These are phyloP conservation scores for Erithacus rubecula DNA, from an alignment of 2,797 vertebrate genomes.

Conservation along the genomic window DNA sequence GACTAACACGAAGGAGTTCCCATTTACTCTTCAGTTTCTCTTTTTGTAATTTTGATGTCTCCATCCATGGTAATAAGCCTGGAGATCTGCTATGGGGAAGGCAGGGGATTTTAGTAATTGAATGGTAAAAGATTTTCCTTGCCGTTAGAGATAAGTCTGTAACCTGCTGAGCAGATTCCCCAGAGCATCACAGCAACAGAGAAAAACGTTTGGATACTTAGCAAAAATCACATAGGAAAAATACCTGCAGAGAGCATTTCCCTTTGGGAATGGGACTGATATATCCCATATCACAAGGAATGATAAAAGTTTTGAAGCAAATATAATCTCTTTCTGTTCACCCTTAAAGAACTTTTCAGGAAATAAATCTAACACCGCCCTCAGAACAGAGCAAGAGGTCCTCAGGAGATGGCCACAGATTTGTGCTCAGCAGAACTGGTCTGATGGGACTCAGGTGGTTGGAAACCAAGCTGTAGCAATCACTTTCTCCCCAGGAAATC, in stretches of 20 bases:
- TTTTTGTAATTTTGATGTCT: slow-evolving; percentile 1
- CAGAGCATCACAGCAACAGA: not conserved
- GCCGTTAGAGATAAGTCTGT: not conserved
- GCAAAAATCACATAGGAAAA: not conserved
- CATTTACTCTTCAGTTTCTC: not conserved
- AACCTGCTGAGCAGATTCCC: not conserved
- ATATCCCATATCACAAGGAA: not conserved
- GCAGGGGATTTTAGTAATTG: not conserved
- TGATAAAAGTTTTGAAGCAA: not conserved
- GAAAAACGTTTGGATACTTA: not conserved
- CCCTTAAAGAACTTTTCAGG: not conserved
- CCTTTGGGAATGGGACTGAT: not conserved
- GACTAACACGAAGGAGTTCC: not conserved
- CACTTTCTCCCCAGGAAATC: not conserved
- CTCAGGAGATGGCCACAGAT: not conserved
- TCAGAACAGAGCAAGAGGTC: not conserved
- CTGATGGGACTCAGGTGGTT: not conserved
- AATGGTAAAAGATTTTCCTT: not conserved
- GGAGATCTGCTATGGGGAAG: not conserved
- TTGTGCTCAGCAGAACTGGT: not conserved
- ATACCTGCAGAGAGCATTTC: not conserved
- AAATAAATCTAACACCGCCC: not conserved
- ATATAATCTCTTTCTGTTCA: not conserved
- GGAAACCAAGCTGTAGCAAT: not conserved
- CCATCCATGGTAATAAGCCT: not conserved